Evolutionary conservation across 2,113 vertebrate genomes (phyloP).

Genomic region (Xiphophorus couchianus): DNA sequence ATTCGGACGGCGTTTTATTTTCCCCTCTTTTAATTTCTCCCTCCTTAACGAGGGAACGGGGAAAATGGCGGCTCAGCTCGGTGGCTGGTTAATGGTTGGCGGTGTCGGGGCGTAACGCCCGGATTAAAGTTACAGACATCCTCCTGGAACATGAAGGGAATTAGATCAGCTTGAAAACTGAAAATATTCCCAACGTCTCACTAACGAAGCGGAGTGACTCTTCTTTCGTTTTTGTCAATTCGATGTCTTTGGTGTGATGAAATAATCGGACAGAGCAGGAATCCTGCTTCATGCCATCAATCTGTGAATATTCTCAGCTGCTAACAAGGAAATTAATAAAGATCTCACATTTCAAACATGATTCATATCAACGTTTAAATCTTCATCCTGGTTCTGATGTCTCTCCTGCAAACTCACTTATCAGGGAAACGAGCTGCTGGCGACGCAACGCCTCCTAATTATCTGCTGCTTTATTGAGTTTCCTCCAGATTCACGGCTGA

Average conservation of each 20-base stretch:
- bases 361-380: conserved; percentile 21
- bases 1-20: neutral
- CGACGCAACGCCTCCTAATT: conserved; percentile 51
- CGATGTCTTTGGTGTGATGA: conserved; percentile 33
- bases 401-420: neutral
- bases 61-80: neutral
- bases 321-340: conserved; percentile 19
- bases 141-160: conserved; percentile 4
- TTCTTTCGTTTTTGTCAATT: neutral
- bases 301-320: conserved; percentile 7
- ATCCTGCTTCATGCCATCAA: conserved; percentile 11
- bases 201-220: neutral
- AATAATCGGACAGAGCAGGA: conserved; percentile 34
- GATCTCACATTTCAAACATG: conserved; percentile 13
- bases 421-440: conserved; percentile 37
- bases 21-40: neutral
- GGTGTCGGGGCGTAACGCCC: neutral
- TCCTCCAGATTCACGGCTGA: conserved; percentile 27
- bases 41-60: neutral
- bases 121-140: conserved; percentile 1
- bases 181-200: neutral
- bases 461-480: conserved; percentile 46
- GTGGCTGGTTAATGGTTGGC: conserved; percentile 12
- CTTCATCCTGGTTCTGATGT: neutral
- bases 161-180: conserved; percentile 1